Percentiles rank a stretch among this genome's conserved stretches.
Conservation (phyloP, 2,797 vertebrate species). For the Petrocephalus sullivani region DNA sequence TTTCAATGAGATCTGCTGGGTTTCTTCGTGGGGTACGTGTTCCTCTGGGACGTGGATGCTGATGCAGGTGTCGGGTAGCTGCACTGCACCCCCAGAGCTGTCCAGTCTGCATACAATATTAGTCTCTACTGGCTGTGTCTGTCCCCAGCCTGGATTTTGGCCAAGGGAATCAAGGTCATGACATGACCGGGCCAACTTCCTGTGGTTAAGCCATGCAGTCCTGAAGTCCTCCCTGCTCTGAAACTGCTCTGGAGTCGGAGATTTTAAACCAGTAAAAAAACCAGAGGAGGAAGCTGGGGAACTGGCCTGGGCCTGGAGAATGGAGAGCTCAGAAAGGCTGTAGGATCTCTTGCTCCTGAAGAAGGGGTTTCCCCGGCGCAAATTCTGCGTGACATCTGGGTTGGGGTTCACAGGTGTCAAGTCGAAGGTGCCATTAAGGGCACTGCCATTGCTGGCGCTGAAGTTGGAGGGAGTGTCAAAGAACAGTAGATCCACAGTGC, state of each 20-base stretch:
- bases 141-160: constrained; percentile 92
- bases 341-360: constrained; percentile 94
- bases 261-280: constrained; percentile 82
- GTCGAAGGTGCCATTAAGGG: constrained; percentile 64
- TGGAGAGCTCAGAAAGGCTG: constrained; percentile 88
- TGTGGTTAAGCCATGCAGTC: constrained; percentile 85
- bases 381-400: constrained; percentile 41
- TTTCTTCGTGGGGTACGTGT: constrained; percentile 76
- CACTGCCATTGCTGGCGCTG: constrained; percentile 44
- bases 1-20: constrained; percentile 87
- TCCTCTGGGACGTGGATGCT: constrained; percentile 83
- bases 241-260: constrained; percentile 87
- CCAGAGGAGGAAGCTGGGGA: constrained; percentile 45
- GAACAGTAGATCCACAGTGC: constrained; percentile 68
- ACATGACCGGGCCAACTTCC: constrained; percentile 90
- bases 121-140: constrained; percentile 91
- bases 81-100: constrained; percentile 80
- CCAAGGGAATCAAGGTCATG: constrained; percentile 87
- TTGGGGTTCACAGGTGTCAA: constrained; percentile 47
- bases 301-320: constrained; percentile 78
- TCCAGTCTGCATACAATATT: constrained; percentile 87
- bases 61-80: constrained; percentile 89
- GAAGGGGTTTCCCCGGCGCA: constrained; percentile 81
- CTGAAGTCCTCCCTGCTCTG: constrained; percentile 92
- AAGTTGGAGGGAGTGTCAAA: constrained; percentile 65